Evolutionary conservation across 2,113 vertebrate genomes (phyloP).

Genomic region (Dromas ardeola): DNA sequence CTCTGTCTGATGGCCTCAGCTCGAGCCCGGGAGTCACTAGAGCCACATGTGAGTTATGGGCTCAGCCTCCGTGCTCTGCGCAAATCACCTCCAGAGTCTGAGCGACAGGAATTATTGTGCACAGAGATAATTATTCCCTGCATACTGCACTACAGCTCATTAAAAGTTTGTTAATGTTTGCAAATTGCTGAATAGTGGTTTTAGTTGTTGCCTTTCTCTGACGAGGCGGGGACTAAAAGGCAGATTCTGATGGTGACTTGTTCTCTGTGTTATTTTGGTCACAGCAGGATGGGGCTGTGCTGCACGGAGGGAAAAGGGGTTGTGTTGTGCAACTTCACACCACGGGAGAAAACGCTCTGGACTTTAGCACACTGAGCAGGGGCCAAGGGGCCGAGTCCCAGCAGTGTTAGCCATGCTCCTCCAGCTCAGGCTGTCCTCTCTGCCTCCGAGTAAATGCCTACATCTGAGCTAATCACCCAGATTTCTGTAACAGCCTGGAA

Average conservation of each 20-base stretch:
- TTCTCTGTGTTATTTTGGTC: neutral
- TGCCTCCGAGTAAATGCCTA: neutral
- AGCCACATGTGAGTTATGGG: neutral
- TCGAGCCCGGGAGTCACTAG: neutral
- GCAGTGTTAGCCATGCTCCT: neutral
- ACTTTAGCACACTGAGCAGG: neutral
- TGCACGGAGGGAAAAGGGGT: neutral
- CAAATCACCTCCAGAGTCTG: neutral
- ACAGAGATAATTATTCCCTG: conserved; percentile 46
- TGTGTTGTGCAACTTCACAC: neutral
- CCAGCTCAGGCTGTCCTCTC: neutral
- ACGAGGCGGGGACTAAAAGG: neutral
- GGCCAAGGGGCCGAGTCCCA: neutral
- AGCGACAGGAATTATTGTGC: conserved; percentile 44
- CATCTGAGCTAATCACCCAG: neutral
- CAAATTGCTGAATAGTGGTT: conserved; percentile 42
- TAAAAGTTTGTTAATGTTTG: conserved; percentile 63
- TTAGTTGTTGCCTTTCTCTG: conserved; percentile 1
- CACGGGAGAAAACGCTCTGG: neutral
- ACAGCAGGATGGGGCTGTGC: neutral
- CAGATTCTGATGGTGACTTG: neutral
- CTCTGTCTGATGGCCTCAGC: neutral
- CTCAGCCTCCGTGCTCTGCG: neutral
- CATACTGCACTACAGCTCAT: conserved; percentile 50
- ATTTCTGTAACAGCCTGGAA: neutral